These are phyloP conservation scores for Hippocampus abdominalis DNA, from an alignment of 2,113 vertebrate species.

Conservation along the genomic window DNA sequence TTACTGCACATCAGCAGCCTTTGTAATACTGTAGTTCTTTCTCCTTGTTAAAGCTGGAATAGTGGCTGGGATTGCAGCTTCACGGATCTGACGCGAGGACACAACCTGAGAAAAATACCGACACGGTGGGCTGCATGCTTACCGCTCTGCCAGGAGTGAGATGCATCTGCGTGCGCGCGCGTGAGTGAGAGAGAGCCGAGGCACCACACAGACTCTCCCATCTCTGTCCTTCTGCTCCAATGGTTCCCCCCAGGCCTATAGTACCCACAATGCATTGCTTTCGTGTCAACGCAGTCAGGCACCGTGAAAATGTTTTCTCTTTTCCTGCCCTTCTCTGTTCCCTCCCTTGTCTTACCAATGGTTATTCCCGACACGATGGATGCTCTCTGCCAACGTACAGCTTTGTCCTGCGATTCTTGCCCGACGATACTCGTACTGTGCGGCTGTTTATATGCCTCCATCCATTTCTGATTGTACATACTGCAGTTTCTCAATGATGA, in stretches of 20 bases:
- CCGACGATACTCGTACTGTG: neutral
- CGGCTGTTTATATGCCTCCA: neutral
- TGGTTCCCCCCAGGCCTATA: slow-evolving; percentile 58
- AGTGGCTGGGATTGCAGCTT: slow-evolving; percentile 28
- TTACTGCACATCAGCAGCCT: slow-evolving; percentile 32
- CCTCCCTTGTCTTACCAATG: neutral
- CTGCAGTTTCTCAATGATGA: too few relatives aligned
- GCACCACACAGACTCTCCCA: slow-evolving; percentile 58
- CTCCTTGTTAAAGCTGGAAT: slow-evolving; percentile 10
- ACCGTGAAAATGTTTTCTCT: slow-evolving; percentile 57
- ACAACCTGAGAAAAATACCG: slow-evolving; percentile 28
- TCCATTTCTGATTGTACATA: neutral
- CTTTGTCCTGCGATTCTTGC: neutral
- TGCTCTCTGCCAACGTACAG: neutral
- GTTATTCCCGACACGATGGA: neutral
- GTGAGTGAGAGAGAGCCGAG: slow-evolving; percentile 17
- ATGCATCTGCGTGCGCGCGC: slow-evolving; percentile 11
- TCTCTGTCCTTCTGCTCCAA: slow-evolving; percentile 67
- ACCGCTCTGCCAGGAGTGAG: slow-evolving; percentile 22
- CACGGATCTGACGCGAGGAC: slow-evolving; percentile 21
- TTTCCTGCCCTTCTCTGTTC: slow-evolving; percentile 43
- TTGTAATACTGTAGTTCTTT: slow-evolving; percentile 12
- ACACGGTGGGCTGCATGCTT: slow-evolving; percentile 37
- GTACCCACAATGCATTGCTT: slow-evolving; percentile 66
- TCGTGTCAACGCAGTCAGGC: slow-evolving; percentile 59